Base-by-base conservation (phyloP, 2,113 vertebrate genomes). In the Silurus asotus region DNA sequence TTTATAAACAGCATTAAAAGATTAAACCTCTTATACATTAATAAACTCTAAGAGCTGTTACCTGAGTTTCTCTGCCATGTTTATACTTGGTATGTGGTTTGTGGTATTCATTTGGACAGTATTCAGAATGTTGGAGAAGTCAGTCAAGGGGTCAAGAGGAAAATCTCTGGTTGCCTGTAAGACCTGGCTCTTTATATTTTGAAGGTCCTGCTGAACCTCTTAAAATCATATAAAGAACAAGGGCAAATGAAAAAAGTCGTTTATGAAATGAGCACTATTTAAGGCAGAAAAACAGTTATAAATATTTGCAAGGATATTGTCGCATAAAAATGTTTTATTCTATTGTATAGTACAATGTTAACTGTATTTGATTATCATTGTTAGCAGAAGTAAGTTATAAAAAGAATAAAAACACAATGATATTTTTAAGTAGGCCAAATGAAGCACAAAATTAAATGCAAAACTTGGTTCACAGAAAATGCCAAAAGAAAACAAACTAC, bases 41-140 rank as follows among this genome's bases (percentile, higher is more conserved):
- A 72, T 48, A 23, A 51, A 75, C 20, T 13, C 5, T 23, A 53
- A 23, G 1, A 74, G 23, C 55, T 55, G 49, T 9, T 79, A 82
- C 80, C 80, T 82, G 45, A 51, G 0, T 82, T 65, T 82, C 61
- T 82, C 80, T 25, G 61, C 59, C 61, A 25, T 6, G 61, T 82
- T 6, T 4, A 64, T 51, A 1, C 0, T 9, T 14, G 61, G 45
- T 53, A 48, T 82, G 45, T 82, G 65, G 2, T 51, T 51, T 25
- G 49, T 49, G 13, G 9, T 25, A 2, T 51, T 8, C 8, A 65
- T 7, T 82, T 65, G 61, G 51, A 82, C 7, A 82, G 23, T 53
- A 51, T 11, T 82, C 61, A 82, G 48, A 9, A 6, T n/a, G 7
- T 53, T 17, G 11, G 80, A 64, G 17, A 82, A 17, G 53, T 15